Evolutionary conservation across 2,113 vertebrate genomes (phyloP).

Genomic region (Mirza zaza): DNA sequence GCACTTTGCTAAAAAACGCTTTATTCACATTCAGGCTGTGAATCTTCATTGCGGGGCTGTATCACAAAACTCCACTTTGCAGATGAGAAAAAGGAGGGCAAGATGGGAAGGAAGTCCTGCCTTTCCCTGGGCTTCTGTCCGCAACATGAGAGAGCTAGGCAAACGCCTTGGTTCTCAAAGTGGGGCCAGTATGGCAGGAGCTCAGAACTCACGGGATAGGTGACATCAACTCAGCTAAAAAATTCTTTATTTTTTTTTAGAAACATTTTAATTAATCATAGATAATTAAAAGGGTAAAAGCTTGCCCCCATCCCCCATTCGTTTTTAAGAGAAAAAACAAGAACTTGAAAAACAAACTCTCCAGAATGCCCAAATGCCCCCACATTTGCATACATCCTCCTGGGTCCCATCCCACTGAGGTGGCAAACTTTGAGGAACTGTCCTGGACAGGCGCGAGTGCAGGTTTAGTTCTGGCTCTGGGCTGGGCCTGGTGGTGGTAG

Average conservation of each 20-base stretch:
- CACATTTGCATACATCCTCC: background rate
- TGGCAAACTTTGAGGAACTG: background rate
- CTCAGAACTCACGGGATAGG: background rate
- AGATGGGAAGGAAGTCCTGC: background rate
- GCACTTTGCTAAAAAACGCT: background rate
- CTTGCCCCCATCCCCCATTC: background rate
- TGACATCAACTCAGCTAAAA: background rate
- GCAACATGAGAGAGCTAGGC: background rate
- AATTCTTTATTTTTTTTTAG: background rate
- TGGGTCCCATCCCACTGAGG: background rate
- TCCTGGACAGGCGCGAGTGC: background rate
- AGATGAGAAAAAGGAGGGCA: background rate
- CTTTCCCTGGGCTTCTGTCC: background rate
- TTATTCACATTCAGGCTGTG: background rate
- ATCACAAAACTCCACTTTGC: background rate
- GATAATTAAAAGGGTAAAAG: background rate
- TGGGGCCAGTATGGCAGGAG: background rate
- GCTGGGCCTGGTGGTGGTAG: background rate
- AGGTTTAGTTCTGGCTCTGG: background rate
- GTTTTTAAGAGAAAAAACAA: background rate
- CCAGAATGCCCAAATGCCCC: background rate
- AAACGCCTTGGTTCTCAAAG: background rate
- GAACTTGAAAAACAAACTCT: background rate
- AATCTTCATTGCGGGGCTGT: background rate
- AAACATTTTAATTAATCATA: background rate